Conservation (phyloP, 2,113 vertebrate species). For the Entomyzon cyanotis region DNA sequence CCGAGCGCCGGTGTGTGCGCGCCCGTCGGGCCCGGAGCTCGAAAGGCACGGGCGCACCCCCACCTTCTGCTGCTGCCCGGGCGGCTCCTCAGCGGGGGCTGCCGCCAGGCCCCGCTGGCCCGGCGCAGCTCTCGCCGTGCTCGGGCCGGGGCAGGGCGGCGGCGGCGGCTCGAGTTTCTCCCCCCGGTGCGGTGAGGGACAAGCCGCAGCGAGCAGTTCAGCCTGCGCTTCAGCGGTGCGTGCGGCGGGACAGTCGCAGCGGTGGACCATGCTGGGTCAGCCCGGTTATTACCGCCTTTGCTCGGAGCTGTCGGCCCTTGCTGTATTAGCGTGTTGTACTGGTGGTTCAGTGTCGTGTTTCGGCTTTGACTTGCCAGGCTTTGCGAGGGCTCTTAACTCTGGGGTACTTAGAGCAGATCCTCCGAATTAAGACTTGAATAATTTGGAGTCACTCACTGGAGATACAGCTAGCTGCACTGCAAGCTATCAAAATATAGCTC, state of each 20-base stretch:
- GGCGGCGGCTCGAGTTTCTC: neutral
- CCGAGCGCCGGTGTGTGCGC: neutral
- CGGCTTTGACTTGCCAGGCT: neutral
- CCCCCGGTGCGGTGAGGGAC: neutral
- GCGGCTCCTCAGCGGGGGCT: neutral
- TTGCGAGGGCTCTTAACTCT: neutral
- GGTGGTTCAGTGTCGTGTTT: neutral
- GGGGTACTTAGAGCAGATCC: neutral
- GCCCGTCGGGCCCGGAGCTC: too few relatives aligned
- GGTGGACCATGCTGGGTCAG: fast-evolving
- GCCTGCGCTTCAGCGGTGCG: fast-evolving
- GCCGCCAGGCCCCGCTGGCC: neutral
- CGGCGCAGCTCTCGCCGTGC: neutral
- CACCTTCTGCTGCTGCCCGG: fast-evolving
- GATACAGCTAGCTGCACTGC: neutral
- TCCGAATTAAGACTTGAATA: neutral
- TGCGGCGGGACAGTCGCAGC: fast-evolving
- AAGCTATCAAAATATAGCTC: neutral
- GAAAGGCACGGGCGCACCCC: neutral
- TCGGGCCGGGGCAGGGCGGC: neutral
- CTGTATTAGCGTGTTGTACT: fast-evolving
- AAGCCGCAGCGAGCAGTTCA: fast-evolving
- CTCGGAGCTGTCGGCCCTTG: fast-evolving
- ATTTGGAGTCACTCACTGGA: too few relatives aligned
- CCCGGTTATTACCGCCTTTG: fast-evolving